Evolutionary conservation across 2,113 vertebrate genomes (phyloP).

Genomic region (Lates calcarifer): DNA sequence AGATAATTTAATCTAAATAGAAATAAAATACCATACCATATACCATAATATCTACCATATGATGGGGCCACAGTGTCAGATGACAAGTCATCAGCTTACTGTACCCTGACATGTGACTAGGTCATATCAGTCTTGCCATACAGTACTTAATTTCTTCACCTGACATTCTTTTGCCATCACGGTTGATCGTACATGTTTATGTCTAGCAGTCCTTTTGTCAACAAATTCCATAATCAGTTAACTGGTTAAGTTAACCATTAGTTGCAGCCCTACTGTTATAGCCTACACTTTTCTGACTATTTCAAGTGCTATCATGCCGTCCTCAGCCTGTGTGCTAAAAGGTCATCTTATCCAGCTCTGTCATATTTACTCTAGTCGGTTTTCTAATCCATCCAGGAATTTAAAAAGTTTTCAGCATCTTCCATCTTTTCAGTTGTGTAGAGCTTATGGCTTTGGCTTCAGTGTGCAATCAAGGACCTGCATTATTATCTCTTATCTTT

Average conservation of each 20-base stretch:
- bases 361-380: conserved; percentile 7
- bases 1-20: neutral
- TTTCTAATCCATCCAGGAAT: conserved; percentile 15
- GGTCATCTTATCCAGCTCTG: conserved; percentile 34
- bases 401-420: conserved; percentile 9
- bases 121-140: neutral
- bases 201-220: neutral
- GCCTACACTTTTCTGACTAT: neutral
- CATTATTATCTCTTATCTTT: conserved; percentile 66
- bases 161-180: neutral
- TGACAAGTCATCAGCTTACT: neutral
- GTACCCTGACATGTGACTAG: neutral
- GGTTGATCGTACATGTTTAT: neutral
- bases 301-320: neutral
- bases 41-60: too few species aligned
- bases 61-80: neutral
- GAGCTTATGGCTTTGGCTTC: conserved; percentile 21
- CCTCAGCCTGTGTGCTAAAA: conserved; percentile 7
- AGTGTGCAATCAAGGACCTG: conserved; percentile 53
- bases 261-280: neutral
- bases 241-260: neutral
- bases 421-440: conserved; percentile 1
- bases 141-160: neutral
- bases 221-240: neutral
- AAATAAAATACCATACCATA: too few species aligned